These are phyloP conservation scores for Ericerus pela DNA, from an alignment of 1,140 invertebrate genomes.

Conservation along the genomic window DNA sequence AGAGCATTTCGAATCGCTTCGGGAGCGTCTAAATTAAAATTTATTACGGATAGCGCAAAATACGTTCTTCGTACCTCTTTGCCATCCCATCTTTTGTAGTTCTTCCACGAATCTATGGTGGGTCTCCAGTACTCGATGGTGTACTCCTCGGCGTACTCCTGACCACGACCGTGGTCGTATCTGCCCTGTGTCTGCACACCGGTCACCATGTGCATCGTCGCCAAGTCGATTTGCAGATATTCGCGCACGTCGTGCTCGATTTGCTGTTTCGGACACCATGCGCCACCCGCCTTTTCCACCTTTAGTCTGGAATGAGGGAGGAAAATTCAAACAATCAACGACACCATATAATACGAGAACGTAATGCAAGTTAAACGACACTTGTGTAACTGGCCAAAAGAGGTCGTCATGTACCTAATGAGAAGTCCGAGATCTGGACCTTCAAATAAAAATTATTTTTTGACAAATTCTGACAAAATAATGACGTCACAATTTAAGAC, in stretches of 20 bases:
- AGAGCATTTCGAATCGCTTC: no score
- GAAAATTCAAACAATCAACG: background rate
- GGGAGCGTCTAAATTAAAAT: no score
- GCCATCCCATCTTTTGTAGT: slow-evolving; percentile 26
- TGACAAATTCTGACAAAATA: no score
- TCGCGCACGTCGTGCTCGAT: slow-evolving; percentile 72
- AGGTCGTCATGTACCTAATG: no score
- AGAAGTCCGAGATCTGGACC: no score
- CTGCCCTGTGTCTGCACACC: slow-evolving; percentile 77
- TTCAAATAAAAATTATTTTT: no score
- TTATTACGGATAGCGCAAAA: no score
- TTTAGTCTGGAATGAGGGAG: slow-evolving; percentile 48
- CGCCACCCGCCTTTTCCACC: slow-evolving; percentile 77
- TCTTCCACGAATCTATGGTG: slow-evolving; percentile 39
- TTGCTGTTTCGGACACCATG: slow-evolving; percentile 83
- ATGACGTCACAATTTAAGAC: no score
- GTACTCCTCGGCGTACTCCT: slow-evolving; percentile 81
- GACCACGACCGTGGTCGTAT: slow-evolving; percentile 82
- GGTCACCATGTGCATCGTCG: slow-evolving; percentile 59
- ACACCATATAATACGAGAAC: no score
- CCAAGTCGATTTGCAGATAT: slow-evolving; percentile 76
- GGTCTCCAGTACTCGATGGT: slow-evolving; percentile 81
- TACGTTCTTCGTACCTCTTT: no score
- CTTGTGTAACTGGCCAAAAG: no score
- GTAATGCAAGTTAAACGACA: no score